Evolutionary conservation across 92 coral and sea anemone genomes (phyloP).

Genomic region (Desmophyllum pertusum): DNA sequence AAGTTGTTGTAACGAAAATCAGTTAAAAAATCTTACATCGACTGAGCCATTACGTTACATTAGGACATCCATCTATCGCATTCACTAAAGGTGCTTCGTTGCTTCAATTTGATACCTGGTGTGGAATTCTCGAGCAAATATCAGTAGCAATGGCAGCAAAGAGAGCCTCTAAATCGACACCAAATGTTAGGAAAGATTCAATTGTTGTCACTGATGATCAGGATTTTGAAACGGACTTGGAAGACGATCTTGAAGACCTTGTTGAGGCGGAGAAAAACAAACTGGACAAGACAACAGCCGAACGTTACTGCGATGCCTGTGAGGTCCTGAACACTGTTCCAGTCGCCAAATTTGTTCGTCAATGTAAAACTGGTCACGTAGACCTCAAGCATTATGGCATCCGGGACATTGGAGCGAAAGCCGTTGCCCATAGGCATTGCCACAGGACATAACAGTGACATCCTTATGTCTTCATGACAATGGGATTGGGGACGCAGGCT

Average conservation of each 20-base stretch:
- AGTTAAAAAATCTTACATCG: not conserved
- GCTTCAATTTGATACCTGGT: not conserved
- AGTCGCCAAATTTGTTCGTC: constrained; percentile 59
- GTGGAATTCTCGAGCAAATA: not conserved
- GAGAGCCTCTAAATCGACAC: not conserved
- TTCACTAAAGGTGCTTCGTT: not conserved
- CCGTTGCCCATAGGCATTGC: constrained; percentile 66
- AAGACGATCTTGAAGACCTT: constrained; percentile 35
- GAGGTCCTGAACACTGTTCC: constrained; percentile 36
- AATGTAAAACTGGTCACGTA: constrained; percentile 44
- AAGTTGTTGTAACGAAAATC: not conserved
- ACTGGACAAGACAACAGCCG: constrained; percentile 35
- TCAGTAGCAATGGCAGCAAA: constrained; percentile 5
- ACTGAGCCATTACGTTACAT: not conserved
- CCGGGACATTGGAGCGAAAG: constrained; percentile 61
- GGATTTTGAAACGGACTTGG: too few relatives aligned
- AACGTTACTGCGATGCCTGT: constrained; percentile 60
- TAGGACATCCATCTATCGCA: too few relatives aligned
- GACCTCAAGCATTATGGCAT: constrained; percentile 70
- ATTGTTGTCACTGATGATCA: not conserved
- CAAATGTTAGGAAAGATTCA: not conserved
- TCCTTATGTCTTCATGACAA: constrained; percentile 59
- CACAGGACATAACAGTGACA: constrained; percentile 52
- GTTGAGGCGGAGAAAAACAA: not conserved
- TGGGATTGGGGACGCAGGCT: constrained; percentile 50